Base-by-base conservation (phyloP, 2,888 invertebrate species). In the Tortrix viridana region DNA sequence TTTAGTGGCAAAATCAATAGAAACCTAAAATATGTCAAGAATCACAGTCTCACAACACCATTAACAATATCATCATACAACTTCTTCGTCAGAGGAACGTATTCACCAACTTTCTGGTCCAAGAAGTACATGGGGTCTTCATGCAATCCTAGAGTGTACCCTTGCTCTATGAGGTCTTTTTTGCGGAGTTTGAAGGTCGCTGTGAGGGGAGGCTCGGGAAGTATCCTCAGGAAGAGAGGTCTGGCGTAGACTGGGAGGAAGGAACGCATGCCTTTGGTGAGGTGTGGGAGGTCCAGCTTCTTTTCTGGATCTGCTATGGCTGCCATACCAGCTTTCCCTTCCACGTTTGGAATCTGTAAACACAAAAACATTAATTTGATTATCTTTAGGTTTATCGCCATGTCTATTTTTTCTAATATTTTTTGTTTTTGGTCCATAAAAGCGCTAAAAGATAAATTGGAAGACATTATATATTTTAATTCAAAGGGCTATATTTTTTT, bases 111-210 rank as follows among this genome's bases (percentile, higher is more conserved):
- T 66, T 88, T 90, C 60, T 82, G 86, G 57, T 92, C 91, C 61
- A 92, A 85, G 75, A 96, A 96, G 81, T 94, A 98, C 38, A 98
- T 78, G 1, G 94, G 93, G 82, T 97, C 97, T 46, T 92, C 90
- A 18, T 95, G 85, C 69, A 93, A 81, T 4, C 82, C 84, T 7
- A 95, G 77, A 66, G 97, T 92, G 76, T 95, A 98, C 0, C 96
- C 97, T 74, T 98, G 96, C 59, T 94, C 92, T 77, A 97, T 95
- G 22, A 98, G 88, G 71, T 97, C 96, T n/a, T 95, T 94, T 86
- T 99, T 99, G 81, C 97, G 97, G 70, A 99, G 85, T 88, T 99
- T 99, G 81, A 96, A 99, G 0, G 99, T 99, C 54, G 95, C 95
- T 2, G 96, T 97, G 48, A 96, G 84, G 0, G 98, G 97, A 9